A percentile compares a stretch with the other conserved stretches of the same genome.
These are phyloP conservation scores for Lycodopsis pacificus DNA, from an alignment of 2,797 vertebrate species.

Conservation along the genomic window DNA sequence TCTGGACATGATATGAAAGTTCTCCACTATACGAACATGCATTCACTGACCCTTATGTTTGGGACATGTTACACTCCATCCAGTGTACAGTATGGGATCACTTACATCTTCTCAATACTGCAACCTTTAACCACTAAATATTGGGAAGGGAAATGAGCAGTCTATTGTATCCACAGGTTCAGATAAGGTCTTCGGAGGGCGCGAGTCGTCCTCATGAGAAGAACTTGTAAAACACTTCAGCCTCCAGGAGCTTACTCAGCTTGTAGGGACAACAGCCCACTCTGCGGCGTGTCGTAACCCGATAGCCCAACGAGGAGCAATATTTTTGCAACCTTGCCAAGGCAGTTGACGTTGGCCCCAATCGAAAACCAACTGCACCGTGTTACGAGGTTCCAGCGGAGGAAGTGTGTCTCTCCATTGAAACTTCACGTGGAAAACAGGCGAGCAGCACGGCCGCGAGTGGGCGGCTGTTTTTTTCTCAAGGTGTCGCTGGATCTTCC, in stretches of 20 bases:
- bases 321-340: slow-evolving; percentile 69
- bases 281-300: slow-evolving; percentile 58
- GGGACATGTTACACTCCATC: not conserved
- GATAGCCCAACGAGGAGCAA: slow-evolving; percentile 54
- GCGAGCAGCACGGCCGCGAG: slow-evolving; percentile 36
- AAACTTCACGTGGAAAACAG: slow-evolving; percentile 75
- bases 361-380: slow-evolving; percentile 66
- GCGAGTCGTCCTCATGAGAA: slow-evolving; percentile 37
- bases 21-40: not conserved
- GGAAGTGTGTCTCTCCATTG: slow-evolving; percentile 64
- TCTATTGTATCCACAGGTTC: slow-evolving; percentile 41
- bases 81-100: not conserved
- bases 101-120: slow-evolving; percentile 9
- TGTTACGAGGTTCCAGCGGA: slow-evolving; percentile 60
- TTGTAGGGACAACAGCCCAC: slow-evolving; percentile 34
- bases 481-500: slow-evolving; percentile 70
- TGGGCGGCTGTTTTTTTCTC: slow-evolving; percentile 62
- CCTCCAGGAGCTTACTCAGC: slow-evolving; percentile 58
- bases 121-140: slow-evolving; percentile 26
- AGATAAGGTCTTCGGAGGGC: slow-evolving; percentile 42
- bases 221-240: slow-evolving; percentile 61
- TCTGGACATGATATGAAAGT: not conserved
- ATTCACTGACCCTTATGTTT: not conserved
- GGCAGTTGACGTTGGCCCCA: slow-evolving; percentile 62
- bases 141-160: not conserved